These are phyloP conservation scores for Prunella fulvescens DNA, from an alignment of 2,113 vertebrate genomes.

Conservation along the genomic window DNA sequence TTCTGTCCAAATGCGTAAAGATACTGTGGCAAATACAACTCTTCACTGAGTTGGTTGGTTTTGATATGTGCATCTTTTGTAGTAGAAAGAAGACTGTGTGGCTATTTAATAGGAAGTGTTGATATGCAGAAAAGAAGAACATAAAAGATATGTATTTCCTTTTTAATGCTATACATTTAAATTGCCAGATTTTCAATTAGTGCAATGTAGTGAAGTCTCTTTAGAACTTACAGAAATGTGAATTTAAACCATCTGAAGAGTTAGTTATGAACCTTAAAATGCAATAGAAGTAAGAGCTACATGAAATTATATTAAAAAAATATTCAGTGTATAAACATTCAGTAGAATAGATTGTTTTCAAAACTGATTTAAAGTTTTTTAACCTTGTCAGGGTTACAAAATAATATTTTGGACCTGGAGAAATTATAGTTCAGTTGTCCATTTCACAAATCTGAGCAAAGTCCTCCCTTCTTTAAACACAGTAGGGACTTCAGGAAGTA, in stretches of 20 bases:
- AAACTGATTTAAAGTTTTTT: background rate
- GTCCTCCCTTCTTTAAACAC: background rate
- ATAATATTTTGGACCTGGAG: background rate
- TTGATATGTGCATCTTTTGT: constrained; percentile 16
- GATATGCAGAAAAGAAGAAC: background rate
- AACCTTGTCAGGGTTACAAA: background rate
- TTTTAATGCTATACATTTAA: constrained; percentile 2
- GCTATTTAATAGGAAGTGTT: background rate
- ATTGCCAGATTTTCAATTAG: background rate
- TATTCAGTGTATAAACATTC: background rate
- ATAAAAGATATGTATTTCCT: background rate
- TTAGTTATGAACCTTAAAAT: background rate
- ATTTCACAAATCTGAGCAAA: background rate
- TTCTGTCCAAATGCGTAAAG: background rate
- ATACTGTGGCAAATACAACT: background rate
- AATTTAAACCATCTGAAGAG: background rate
- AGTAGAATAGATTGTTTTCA: background rate
- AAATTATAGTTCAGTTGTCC: background rate
- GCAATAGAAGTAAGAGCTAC: background rate
- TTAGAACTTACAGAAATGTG: background rate
- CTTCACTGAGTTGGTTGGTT: background rate
- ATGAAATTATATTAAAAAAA: background rate
- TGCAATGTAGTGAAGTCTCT: background rate
- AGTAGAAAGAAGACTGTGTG: background rate
- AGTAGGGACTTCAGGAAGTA: background rate